Evolutionary conservation across 2,888 invertebrate genomes (phyloP), one percentile per base, ranked within the genome.

Genomic region (Scaptomyza reducta): DNA sequence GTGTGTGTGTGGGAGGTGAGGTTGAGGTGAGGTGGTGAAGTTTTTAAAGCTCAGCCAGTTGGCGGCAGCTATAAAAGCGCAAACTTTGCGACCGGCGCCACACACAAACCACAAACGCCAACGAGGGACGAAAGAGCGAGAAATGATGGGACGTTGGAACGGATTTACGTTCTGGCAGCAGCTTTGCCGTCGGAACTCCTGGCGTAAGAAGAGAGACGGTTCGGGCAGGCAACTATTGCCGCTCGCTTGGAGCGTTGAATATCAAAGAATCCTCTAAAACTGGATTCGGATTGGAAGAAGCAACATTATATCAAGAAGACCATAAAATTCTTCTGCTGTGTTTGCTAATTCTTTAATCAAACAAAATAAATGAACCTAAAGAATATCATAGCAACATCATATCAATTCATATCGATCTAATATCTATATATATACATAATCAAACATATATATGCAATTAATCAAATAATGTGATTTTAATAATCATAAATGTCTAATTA

Each of bases 371-470:
- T 70, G 72, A 87, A 84, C 84, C 84, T 79, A 83, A 86, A 74
- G 86, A 84, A 84, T 84, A 84, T 84, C 84, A 86, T 84, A 78
- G 84, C 83, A 79, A 84, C 88, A 76, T 87, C 84, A 84, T 84
- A 84, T 84, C 84, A 84, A 83, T 54, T 73, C 84, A 84, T 84
- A 84, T 84, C 84, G 80, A 74, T 79, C 50, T 74, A 68, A 54
- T 70, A 56, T 31, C 63, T 56, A 70, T 55, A 73, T 16, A n/a
- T 35, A 65, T 16, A 40, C 40, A 40, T 40, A 40, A 16, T 40
- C 10, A 40, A 3, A 40, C 4, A 40, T 38, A 35, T 67, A 53
- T 83, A 42, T 66, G 55, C n/a, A n/a, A 68, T 38, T 64, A 57
- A 65, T 46, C 64, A 62, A 65, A 10, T 41, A 59, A 65, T 64